These are phyloP conservation scores for Drosophila murphyi DNA, from an alignment of 1,140 invertebrate species.

Conservation along the genomic window DNA sequence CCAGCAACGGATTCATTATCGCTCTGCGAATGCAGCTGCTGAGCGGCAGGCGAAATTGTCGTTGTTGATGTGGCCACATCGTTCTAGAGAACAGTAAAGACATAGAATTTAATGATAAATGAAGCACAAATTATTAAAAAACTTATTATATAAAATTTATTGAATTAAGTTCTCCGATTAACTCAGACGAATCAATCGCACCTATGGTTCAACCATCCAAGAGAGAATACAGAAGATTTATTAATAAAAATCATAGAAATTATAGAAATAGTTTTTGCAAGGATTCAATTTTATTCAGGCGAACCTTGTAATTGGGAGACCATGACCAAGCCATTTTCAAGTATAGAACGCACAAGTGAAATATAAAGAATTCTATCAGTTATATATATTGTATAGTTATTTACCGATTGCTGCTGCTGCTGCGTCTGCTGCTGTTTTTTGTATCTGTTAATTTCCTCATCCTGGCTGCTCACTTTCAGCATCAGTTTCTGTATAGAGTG, in stretches of 20 bases:
- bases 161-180: too few species aligned
- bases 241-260: background rate
- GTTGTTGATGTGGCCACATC: constrained; percentile 18
- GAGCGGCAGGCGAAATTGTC: constrained; percentile 1
- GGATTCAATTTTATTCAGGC: too few species aligned
- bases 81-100: constrained; percentile 23
- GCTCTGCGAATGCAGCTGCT: constrained; percentile 53
- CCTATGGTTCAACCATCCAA: too few species aligned
- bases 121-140: too few species aligned
- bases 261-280: too few species aligned
- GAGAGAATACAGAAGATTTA: background rate
- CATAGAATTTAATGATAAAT: background rate
- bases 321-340: too few species aligned
- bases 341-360: too few species aligned
- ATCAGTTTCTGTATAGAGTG: constrained; percentile 78
- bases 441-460: constrained; percentile 61
- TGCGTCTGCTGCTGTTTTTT: constrained; percentile 37
- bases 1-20: constrained; percentile 57
- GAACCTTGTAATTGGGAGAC: too few species aligned
- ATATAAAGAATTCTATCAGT: too few species aligned
- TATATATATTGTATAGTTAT: background rate
- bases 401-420: constrained; percentile 21
- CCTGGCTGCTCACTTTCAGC: constrained; percentile 70
- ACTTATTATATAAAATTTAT: too few species aligned
- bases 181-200: too few species aligned